Evolutionary conservation across 2,888 invertebrate species (phyloP).

Genomic region (Ormyrus nitidulus): DNA sequence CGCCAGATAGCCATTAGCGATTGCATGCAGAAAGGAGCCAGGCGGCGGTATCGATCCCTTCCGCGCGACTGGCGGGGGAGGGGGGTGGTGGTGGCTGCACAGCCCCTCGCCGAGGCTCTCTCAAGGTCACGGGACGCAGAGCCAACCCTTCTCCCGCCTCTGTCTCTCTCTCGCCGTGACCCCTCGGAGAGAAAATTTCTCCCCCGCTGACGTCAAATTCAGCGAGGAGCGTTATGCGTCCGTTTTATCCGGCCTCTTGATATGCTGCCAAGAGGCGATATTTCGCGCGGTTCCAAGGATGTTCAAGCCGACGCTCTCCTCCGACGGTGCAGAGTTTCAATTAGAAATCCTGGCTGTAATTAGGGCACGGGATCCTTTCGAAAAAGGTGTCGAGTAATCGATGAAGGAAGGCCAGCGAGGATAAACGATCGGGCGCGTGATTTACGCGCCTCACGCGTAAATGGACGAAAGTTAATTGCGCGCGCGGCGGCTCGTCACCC

Average conservation of each 20-base stretch:
- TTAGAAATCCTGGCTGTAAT: no score
- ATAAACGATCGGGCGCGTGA: neutral
- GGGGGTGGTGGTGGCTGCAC: constrained; percentile 24
- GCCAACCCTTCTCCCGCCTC: no score
- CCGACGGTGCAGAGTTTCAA: no score
- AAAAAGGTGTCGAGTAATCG: constrained; percentile 40
- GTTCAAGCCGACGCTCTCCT: no score
- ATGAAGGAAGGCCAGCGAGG: constrained; percentile 48
- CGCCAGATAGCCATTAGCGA: neutral
- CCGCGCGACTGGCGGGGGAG: constrained; percentile 6
- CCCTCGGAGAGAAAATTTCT: no score
- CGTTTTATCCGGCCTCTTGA: no score
- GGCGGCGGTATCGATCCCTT: constrained; percentile 37
- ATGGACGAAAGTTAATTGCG: no score
- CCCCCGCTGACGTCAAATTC: no score
- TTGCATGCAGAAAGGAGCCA: neutral
- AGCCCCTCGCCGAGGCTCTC: constrained; percentile 9
- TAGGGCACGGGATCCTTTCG: no score
- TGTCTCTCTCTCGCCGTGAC: neutral
- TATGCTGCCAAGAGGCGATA: no score
- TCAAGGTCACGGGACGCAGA: constrained; percentile 37
- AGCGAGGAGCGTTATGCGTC: no score
- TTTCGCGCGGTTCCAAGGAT: no score
- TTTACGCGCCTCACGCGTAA: neutral
- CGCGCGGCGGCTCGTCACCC: neutral